Evolutionary conservation across 1,140 invertebrate genomes (phyloP).

Genomic region (Bombus cullumanus): DNA sequence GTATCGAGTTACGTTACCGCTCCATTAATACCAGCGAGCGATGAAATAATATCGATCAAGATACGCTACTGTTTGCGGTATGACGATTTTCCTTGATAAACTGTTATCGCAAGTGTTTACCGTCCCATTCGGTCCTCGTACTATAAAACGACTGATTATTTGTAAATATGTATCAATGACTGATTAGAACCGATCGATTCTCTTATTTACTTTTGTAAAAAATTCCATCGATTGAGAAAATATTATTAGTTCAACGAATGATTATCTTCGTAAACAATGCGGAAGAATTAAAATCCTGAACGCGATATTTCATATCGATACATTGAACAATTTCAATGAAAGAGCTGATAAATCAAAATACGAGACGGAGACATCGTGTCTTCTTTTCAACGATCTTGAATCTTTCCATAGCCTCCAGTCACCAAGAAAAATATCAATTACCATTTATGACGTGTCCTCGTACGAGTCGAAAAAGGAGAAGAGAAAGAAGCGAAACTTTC

Average conservation of each 20-base stretch:
- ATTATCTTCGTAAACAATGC: constrained; percentile 27
- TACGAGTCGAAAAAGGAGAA: background rate
- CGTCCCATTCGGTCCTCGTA: background rate
- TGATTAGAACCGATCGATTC: constrained; percentile 39
- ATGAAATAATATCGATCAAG: constrained; percentile 17
- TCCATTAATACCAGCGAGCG: background rate
- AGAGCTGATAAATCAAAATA: background rate
- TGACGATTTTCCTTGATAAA: constrained; percentile 34
- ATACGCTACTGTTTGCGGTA: constrained; percentile 21
- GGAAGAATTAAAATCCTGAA: too few species aligned
- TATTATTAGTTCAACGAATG: constrained; percentile 4
- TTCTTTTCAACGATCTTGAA: too few species aligned
- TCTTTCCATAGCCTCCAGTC: background rate
- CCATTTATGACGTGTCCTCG: constrained; percentile 5
- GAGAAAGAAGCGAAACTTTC: constrained; percentile 44
- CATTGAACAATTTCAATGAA: background rate
- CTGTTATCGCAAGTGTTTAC: constrained; percentile 30
- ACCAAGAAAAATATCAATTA: constrained; percentile 6
- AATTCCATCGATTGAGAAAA: background rate
- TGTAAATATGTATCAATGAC: constrained; percentile 56
- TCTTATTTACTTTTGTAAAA: background rate
- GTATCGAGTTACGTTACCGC: constrained; percentile 1
- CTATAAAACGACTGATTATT: constrained; percentile 38
- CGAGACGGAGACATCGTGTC: background rate
- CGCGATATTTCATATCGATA: background rate